Base-by-base conservation (phyloP, 2,797 vertebrate genomes). In the Lates japonicus region DNA sequence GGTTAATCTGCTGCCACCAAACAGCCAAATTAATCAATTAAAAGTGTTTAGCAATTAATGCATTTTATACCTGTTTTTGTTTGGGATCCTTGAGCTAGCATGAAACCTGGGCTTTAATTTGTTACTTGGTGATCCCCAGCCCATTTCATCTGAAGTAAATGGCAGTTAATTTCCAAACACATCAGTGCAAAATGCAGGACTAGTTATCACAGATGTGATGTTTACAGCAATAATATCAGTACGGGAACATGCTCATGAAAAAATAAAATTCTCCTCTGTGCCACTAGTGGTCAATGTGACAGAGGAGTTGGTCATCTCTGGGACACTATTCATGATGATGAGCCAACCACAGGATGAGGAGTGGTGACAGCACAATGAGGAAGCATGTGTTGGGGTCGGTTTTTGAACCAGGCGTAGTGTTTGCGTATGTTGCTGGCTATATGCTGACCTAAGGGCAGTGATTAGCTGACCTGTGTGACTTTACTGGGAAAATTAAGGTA, bases 401-500 rank as follows among this genome's bases (percentile, higher is more conserved):
- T 55, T 79, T 76, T 76, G 20, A 72, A 61, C 55, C 7, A 35
- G 39, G 44, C 54, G 10, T 33, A 67, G 48, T 58, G 59, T 86
- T 67, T 81, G 61, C 86, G 62, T 74, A 83, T 12, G 13, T 82
- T 76, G 46, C 41, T 62, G 83, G 77, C 72, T 67, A 51, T 51
- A 80, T 61, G 70, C 60, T 78, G 79, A 70, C 66, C 54, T 72
- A 51, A 84, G 76, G 78, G 80, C 78, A 84, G 76, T 78, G 68
- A 83, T 70, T 87, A 84, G 74, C 76, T 78, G 78, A 79, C 75
- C 74, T 83, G 83, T 88, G 86, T 74, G 74, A 88, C 86, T 92
- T 90, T 92, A 92, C 88, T 89, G 88, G 88, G 87, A 90, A 90
- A 90, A 90, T 92, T 87, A 86, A 80, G 79, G 70, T 93, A 85